phyloP scores from a whole-genome alignment of 2,113 vertebrate species.

The Anhinga anhinga region DNA sequence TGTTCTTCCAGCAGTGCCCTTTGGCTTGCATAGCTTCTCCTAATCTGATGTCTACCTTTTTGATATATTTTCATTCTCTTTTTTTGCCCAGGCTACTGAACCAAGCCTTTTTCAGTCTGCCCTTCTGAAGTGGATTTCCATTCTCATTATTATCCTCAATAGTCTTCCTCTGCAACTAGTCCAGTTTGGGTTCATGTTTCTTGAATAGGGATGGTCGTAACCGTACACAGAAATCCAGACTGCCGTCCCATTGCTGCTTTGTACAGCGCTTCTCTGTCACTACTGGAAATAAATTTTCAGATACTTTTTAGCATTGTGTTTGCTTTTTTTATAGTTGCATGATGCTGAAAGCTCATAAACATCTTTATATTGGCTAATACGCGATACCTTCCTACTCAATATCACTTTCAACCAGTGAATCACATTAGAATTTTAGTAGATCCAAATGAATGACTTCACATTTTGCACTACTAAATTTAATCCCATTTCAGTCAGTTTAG shows the following conservation, averaged over 20 bases:
- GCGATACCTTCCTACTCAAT: fast-evolving
- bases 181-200: neutral
- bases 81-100: neutral
- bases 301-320: neutral
- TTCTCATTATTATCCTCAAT: neutral
- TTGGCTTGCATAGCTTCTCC: neutral
- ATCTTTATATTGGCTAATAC: neutral
- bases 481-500: neutral
- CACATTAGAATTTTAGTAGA: neutral
- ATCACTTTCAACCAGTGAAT: neutral
- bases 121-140: neutral
- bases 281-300: neutral
- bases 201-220: neutral
- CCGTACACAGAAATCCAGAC: neutral
- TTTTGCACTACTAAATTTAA: neutral
- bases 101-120: neutral
- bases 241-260: neutral
- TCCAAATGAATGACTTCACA: neutral
- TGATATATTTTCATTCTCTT: neutral
- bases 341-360: neutral
- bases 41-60: neutral
- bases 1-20: neutral
- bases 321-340: neutral
- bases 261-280: neutral
- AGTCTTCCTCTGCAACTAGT: neutral